These are phyloP conservation scores for Marasmarcha lunaedactyla DNA, from an alignment of 2,888 invertebrate genomes.

Conservation along the genomic window DNA sequence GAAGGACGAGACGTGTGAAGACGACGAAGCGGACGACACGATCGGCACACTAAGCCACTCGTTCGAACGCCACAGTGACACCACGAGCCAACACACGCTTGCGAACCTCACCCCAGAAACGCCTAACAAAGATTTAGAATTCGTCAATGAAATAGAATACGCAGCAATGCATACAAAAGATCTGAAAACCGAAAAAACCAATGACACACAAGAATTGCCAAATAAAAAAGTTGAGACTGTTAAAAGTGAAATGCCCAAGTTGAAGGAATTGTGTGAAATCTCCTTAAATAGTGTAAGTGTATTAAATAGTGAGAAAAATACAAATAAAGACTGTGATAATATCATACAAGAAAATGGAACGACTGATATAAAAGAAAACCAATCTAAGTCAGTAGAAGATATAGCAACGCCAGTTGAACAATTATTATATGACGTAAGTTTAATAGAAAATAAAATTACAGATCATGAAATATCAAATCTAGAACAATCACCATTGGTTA, in stretches of 20 bases:
- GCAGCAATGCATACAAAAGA: not conserved
- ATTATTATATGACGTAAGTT: constrained; percentile 25
- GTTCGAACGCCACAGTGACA: constrained; percentile 55
- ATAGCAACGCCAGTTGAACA: constrained; percentile 24
- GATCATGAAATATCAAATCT: constrained; percentile 2
- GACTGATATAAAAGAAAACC: constrained; percentile 42
- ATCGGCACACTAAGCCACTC: constrained; percentile 58
- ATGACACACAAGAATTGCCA: constrained; percentile 36
- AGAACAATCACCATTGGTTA: not conserved
- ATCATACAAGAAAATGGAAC: constrained; percentile 36
- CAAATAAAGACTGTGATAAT: constrained; percentile 60
- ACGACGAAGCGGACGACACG: constrained; percentile 49
- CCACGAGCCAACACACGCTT: constrained; percentile 50
- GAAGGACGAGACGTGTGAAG: constrained; percentile 29
- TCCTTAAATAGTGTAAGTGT: constrained; percentile 56
- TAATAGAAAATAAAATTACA: constrained; percentile 15
- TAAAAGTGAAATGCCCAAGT: constrained; percentile 44
- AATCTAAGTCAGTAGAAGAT: constrained; percentile 59
- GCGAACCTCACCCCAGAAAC: constrained; percentile 58
- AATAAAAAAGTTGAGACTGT: constrained; percentile 34
- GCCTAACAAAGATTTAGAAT: constrained; percentile 44
- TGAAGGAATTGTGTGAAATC: constrained; percentile 53
- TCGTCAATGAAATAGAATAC: constrained; percentile 22
- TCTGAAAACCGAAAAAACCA: too few relatives aligned
- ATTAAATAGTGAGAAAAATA: constrained; percentile 36